Base-by-base conservation (phyloP, 2,113 vertebrate genomes). In the Plectropomus leopardus region DNA sequence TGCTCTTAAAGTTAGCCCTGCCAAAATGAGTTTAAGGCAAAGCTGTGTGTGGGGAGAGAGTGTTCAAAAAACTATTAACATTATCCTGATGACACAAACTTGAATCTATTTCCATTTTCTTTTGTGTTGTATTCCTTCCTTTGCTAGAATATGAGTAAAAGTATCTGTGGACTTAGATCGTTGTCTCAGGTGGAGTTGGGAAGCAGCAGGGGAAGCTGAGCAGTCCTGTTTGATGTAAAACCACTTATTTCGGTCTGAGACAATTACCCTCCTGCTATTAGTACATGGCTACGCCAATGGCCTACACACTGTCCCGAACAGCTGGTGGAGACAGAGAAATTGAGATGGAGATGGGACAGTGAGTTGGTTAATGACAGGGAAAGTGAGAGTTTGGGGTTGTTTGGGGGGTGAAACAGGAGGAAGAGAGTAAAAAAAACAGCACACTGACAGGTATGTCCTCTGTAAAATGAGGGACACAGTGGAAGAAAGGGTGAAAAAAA, bases 231-330 rank as follows among this genome's bases (percentile, higher is more conserved):
- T 17, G 66, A 80, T 88, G 73, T 84, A 69, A 71, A 89, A 83
- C 69, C 74, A 57, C 77, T 76, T 78, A 78, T 88, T 92, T 88
- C n/a, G 69, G 77, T 84, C 70, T 70, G 78, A 91, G 76, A 82
- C 85, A 90, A 93, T 93, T 86, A 90, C 79, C 87, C 87, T 88
- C 90, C 89, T 87, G 84, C 89, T 88, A 90, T 91, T 80, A 79
- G 74, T 60, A 50, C 73, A 79, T 80, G 24, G 24, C 54, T 78
- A 16, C 21, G 77, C 47, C 73, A 86, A 58, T 73, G 54, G 83
- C 64, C 72, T 74, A 16, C 70, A 78, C 82, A 78, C 55, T 85
- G 80, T 89, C 83, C 80, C 68, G 57, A 90, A 91, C 91, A 92
- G 86, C 90, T 92, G 91, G 82, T 72, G 72, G 44, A 87, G 70